These are phyloP conservation scores for Chaenocephalus aceratus DNA, from an alignment of 2,113 vertebrate species.

Conservation along the genomic window DNA sequence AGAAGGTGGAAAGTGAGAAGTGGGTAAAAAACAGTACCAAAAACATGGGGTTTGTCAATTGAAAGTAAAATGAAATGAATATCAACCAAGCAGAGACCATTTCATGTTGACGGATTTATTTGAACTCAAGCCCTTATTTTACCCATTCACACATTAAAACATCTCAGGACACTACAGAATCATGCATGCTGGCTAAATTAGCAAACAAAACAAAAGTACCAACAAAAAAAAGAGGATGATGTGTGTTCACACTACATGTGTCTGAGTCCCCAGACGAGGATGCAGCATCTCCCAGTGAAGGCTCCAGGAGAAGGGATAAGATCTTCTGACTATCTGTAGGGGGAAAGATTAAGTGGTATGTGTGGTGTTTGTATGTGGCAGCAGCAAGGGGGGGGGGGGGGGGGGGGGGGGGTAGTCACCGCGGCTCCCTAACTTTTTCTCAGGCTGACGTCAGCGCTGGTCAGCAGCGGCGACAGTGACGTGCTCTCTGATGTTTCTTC, in stretches of 20 bases:
- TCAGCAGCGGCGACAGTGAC: constrained; percentile 89
- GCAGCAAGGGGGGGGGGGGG: not conserved
- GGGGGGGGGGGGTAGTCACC: not conserved
- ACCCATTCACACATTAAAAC: constrained; percentile 62
- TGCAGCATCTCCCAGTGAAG: constrained; percentile 31
- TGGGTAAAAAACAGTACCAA: constrained; percentile 3
- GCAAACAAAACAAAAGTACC: constrained; percentile 45
- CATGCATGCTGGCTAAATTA: constrained; percentile 55
- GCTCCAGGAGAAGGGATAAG: constrained; percentile 11
- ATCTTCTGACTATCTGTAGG: constrained; percentile 3
- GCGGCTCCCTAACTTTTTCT: constrained; percentile 89
- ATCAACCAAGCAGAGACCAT: constrained; percentile 5
- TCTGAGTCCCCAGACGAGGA: constrained; percentile 22
- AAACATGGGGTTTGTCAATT: not conserved
- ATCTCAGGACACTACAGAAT: constrained; percentile 52
- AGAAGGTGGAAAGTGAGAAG: constrained; percentile 34
- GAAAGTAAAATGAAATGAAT: not conserved
- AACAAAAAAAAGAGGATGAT: not conserved
- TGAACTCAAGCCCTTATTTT: constrained; percentile 48
- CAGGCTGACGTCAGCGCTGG: constrained; percentile 90
- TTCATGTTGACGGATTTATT: constrained; percentile 63
- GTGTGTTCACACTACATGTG: not conserved
- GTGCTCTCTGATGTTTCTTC: constrained; percentile 91
- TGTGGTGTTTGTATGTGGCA: constrained; percentile 43
- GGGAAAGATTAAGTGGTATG: constrained; percentile 16